phyloP scores from a whole-genome alignment of 2,113 vertebrate genomes.

The Plectropomus leopardus region DNA sequence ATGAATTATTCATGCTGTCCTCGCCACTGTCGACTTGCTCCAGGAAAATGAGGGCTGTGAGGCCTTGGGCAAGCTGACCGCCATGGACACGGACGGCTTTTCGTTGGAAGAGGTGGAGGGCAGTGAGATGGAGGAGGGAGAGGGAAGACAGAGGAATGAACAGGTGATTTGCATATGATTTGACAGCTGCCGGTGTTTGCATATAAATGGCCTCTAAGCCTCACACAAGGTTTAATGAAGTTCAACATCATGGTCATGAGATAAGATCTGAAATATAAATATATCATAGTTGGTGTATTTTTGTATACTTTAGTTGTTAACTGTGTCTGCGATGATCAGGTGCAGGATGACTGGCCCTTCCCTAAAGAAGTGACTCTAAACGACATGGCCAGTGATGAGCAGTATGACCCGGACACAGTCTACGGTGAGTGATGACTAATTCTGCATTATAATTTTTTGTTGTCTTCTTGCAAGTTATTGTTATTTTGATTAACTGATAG shows the following conservation, averaged over 20 bases:
- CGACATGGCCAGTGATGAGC: slow-evolving; percentile 76
- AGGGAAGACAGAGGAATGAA: slow-evolving; percentile 68
- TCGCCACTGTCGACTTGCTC: slow-evolving; percentile 53
- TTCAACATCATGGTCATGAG: not conserved
- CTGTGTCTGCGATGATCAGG: slow-evolving; percentile 10
- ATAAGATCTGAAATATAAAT: not conserved
- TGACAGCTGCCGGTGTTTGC: not conserved
- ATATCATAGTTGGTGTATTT: not conserved
- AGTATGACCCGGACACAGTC: slow-evolving; percentile 85
- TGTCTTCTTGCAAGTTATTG: not conserved
- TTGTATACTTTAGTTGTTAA: not conserved
- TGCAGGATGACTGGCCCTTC: slow-evolving; percentile 72
- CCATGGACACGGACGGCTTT: slow-evolving; percentile 89
- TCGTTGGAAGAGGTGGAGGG: slow-evolving; percentile 86
- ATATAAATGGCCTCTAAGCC: not conserved
- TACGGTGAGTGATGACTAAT: slow-evolving; percentile 87
- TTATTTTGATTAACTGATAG: not conserved
- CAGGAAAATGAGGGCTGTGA: slow-evolving; percentile 83
- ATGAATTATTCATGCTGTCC: not conserved
- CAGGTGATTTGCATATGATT: slow-evolving; percentile 56
- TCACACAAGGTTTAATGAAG: not conserved
- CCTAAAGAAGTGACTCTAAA: slow-evolving; percentile 78
- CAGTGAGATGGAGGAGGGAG: slow-evolving; percentile 75
- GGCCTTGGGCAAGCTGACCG: slow-evolving; percentile 88
- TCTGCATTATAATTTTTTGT: not conserved